These are phyloP conservation scores for Pammene aurita DNA, from an alignment of 2,888 invertebrate species.

Conservation along the genomic window DNA sequence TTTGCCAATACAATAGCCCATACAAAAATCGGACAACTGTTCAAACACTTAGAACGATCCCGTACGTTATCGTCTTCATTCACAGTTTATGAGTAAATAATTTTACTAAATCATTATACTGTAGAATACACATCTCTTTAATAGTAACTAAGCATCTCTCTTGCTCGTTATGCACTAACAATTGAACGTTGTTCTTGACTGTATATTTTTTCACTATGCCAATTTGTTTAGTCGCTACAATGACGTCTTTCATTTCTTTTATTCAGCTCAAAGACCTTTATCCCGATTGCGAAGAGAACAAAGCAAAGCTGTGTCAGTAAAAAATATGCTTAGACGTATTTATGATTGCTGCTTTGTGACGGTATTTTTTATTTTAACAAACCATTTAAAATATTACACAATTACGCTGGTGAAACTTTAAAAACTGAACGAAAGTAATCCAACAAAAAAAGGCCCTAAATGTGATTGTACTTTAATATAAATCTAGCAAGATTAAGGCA, in stretches of 20 bases:
- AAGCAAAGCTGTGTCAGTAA: slow-evolving; percentile 16
- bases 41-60: too few relatives aligned
- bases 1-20: too few relatives aligned
- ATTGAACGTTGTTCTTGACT: slow-evolving; percentile 64
- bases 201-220: slow-evolving; percentile 65
- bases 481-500: too few relatives aligned
- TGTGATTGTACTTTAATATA: too few relatives aligned
- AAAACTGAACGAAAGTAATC: too few relatives aligned
- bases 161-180: slow-evolving; percentile 70
- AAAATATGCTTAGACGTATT: slow-evolving; percentile 5
- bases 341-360: slow-evolving; percentile 8
- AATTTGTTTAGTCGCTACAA: slow-evolving; percentile 51
- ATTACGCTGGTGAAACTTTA: too few relatives aligned
- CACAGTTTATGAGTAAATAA: too few relatives aligned
- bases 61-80: too few relatives aligned
- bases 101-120: not conserved
- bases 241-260: slow-evolving; percentile 48
- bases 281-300: slow-evolving; percentile 5
- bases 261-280: slow-evolving; percentile 33
- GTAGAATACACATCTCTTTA: slow-evolving; percentile 48
- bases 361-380: slow-evolving; percentile 2
- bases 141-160: slow-evolving; percentile 53
- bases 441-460: too few relatives aligned
- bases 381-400: not conserved
- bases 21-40: too few relatives aligned